Conservation (phyloP, 1,140 invertebrate species). For the Ceratoteleas bidentatus region DNA sequence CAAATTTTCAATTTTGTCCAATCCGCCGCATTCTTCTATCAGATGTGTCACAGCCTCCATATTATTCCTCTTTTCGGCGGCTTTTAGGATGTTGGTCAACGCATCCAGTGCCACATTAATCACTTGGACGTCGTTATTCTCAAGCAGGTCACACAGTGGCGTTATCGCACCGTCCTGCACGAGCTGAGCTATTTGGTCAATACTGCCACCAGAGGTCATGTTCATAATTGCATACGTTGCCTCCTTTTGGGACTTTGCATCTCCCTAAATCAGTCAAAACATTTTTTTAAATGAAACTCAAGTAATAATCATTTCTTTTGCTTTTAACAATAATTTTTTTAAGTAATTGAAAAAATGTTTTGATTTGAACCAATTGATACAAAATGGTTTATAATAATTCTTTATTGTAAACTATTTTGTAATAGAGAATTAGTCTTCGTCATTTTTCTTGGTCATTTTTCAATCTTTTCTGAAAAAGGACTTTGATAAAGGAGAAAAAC, state of each 20-base stretch:
- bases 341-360: too few species aligned
- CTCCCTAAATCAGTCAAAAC: slow-evolving; percentile 83
- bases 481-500: too few species aligned
- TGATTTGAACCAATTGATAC: too few species aligned
- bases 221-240: slow-evolving; percentile 92
- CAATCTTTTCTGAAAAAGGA: too few species aligned
- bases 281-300: too few species aligned
- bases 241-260: slow-evolving; percentile 90
- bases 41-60: slow-evolving; percentile 81
- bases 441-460: too few species aligned
- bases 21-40: slow-evolving; percentile 85
- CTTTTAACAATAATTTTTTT: too few species aligned
- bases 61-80: slow-evolving; percentile 82
- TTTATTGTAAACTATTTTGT: too few species aligned
- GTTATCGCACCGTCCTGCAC: slow-evolving; percentile 82
- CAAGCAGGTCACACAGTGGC: slow-evolving; percentile 81
- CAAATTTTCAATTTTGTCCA: slow-evolving; percentile 89
- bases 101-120: slow-evolving; percentile 85
- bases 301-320: too few species aligned
- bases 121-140: slow-evolving; percentile 83
- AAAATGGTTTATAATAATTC: too few species aligned
- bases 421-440: too few species aligned
- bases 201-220: slow-evolving; percentile 87
- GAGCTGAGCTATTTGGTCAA: slow-evolving; percentile 85
- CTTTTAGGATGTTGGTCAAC: slow-evolving; percentile 84